Evolutionary conservation across 2,113 vertebrate species (phyloP).

Genomic region (Nicator chloris): DNA sequence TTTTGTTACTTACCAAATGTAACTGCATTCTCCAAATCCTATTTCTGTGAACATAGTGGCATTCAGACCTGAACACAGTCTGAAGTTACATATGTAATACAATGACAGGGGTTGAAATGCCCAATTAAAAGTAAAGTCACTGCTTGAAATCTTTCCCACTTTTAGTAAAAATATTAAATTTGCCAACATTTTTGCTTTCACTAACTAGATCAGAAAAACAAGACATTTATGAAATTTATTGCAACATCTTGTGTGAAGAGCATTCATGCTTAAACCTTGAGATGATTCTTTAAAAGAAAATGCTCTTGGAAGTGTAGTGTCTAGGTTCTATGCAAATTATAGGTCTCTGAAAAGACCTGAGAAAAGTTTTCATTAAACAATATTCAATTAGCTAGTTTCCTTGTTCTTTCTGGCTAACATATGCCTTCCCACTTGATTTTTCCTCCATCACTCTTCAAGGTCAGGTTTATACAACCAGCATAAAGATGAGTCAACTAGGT

Average conservation of each 20-base stretch:
- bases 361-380: not conserved
- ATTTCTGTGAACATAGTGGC: conserved; percentile 20
- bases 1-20: conserved; percentile 67
- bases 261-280: not conserved
- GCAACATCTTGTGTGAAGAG: not conserved
- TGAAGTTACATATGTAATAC: conserved; percentile 16
- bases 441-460: not conserved
- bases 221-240: not conserved
- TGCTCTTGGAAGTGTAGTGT: not conserved
- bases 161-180: not conserved
- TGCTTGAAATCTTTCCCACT: not conserved
- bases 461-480: conserved; percentile 14
- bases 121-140: not conserved
- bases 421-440: not conserved
- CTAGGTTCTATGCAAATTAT: not conserved
- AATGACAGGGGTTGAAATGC: not conserved
- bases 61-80: conserved; percentile 49
- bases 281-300: not conserved
- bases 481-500: conserved; percentile 16
- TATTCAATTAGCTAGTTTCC: not conserved
- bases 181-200: not conserved
- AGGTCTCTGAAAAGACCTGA: not conserved
- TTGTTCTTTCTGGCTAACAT: not conserved
- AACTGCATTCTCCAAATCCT: conserved; percentile 62
- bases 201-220: not conserved